Conservation (phyloP, 2,113 vertebrate genomes). For the Podiceps cristatus region DNA sequence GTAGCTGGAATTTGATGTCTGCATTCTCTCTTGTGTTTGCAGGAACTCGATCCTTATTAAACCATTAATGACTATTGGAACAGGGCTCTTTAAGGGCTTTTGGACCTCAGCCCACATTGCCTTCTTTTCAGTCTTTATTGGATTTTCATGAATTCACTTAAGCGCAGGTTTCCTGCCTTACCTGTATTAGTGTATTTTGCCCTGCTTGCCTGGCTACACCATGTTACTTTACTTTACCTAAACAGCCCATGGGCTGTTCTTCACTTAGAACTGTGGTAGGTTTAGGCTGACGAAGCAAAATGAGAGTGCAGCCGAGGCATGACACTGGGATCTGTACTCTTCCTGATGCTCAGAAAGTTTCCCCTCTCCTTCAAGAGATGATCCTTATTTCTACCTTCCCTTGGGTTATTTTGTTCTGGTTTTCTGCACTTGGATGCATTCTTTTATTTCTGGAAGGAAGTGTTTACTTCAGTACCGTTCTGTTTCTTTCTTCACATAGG, state of each 20-base stretch:
- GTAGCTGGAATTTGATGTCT: not conserved
- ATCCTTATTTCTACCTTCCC: not conserved
- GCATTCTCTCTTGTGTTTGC: not conserved
- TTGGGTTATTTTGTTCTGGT: not conserved
- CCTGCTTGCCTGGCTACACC: not conserved
- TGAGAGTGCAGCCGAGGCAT: not conserved
- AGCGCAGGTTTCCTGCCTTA: not conserved
- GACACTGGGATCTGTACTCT: not conserved
- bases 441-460: not conserved
- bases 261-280: not conserved
- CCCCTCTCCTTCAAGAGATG: not conserved
- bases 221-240: not conserved
- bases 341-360: not conserved
- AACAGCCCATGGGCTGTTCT: not conserved
- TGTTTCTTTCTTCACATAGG: not conserved
- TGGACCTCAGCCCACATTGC: not conserved
- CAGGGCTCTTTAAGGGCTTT: not conserved
- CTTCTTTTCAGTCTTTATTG: not conserved
- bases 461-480: not conserved
- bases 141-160: not conserved
- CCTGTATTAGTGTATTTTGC: not conserved
- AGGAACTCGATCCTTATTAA: not conserved
- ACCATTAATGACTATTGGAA: not conserved
- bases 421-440: not conserved
- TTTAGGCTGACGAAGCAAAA: not conserved